Evolutionary conservation across 2,888 invertebrate species (phyloP), one percentile per base, ranked within the genome.

Genomic region (Girardia tigrina): DNA sequence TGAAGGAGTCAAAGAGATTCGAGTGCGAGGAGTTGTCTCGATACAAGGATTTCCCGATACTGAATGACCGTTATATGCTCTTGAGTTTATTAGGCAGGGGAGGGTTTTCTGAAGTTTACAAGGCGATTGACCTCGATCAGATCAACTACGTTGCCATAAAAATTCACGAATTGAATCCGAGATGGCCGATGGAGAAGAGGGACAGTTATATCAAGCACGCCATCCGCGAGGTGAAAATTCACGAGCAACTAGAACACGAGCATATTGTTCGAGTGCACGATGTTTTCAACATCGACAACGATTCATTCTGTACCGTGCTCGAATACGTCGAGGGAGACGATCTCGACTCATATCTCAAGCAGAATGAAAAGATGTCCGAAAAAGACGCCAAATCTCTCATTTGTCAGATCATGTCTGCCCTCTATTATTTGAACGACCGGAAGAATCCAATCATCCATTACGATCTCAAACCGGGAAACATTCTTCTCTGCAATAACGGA

Each of bases 131-230:
- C 87, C 88, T 98, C 82, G 93, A 95, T 85, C 97, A 98, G 86
- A 95, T 98, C 86, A 89, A 95, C 80, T 98, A 98, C 86, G 98
- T 98, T 78, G 98, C 98, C 79, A 98, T 98, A 87, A 99, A 99
- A 87, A 98, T 99, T 82, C 98, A 99, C 87, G 97, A 99, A 88
- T 89, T 99, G 82, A 99, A 98, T 87, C 94, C 97, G 88, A 98
- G 98, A 88, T 99, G 98, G 98, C 98, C 98, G 87, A 98, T 99
- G 87, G 98, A 99, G 86, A 99, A 99, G 87, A 99, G 99, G 88
- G 98, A 97, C 86, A 99, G 98, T 88, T 99, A 99, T 88, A 98
- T 99, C 87, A 97, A 97, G 93, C 94, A 88, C 81, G 98, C 98
- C 80, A 88, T 98, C 84, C 88, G 98, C 87, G 98, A 99, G 87